These are phyloP conservation scores for Oryctes rhinoceros DNA, from an alignment of 1,140 invertebrate genomes.

Conservation along the genomic window DNA sequence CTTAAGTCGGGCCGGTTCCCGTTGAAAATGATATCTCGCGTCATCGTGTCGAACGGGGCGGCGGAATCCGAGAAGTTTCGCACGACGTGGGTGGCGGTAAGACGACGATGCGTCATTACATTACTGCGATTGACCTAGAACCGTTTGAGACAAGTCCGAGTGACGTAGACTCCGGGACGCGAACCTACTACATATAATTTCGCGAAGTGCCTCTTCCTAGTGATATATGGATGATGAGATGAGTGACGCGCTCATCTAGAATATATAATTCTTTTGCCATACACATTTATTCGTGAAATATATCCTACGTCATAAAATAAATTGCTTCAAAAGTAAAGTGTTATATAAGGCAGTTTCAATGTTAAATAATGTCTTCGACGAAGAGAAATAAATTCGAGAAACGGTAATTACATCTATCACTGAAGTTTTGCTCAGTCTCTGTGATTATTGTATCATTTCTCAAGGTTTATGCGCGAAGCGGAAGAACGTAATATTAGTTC, in stretches of 20 bases:
- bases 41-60: background rate
- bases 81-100: slow-evolving; percentile 2
- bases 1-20: background rate
- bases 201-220: slow-evolving; percentile 10
- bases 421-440: too few relatives aligned
- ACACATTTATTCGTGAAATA: background rate
- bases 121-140: slow-evolving; percentile 35
- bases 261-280: slow-evolving; percentile 5
- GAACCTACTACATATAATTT: slow-evolving; percentile 25
- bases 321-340: slow-evolving; percentile 6
- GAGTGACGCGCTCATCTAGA: slow-evolving; percentile 17
- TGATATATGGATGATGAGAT: slow-evolving; percentile 1
- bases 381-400: background rate
- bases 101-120: slow-evolving; percentile 13
- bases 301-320: slow-evolving; percentile 2
- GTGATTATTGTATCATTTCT: too few relatives aligned
- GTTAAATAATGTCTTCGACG: too few relatives aligned
- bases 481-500: too few relatives aligned
- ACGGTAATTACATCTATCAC: background rate
- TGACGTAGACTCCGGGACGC: background rate
- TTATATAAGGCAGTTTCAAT: background rate
- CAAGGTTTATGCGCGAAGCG: too few relatives aligned
- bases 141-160: background rate
- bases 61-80: background rate
- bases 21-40: background rate